A percentile compares a stretch with the other conserved stretches of the same genome.
Conservation (phyloP, 2,888 invertebrate species). For the Melieria crassipennis region DNA sequence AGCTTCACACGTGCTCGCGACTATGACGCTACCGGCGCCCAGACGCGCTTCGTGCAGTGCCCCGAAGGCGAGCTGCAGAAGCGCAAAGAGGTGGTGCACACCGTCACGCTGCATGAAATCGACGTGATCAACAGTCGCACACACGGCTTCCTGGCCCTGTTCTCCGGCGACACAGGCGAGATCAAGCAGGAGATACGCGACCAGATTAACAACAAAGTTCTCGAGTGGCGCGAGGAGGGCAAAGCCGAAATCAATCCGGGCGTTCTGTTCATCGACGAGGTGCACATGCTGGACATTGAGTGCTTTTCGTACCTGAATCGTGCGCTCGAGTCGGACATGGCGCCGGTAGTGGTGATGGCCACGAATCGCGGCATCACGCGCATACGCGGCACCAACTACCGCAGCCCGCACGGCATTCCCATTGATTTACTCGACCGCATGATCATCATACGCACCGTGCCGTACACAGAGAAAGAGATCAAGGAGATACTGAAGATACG, state of each 20-base stretch:
- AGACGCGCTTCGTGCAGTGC: conserved; percentile 94
- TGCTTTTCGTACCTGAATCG: conserved; percentile 98
- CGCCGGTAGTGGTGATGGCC: conserved; percentile 98
- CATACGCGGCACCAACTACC: conserved; percentile 93
- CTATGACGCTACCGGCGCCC: conserved; percentile 94
- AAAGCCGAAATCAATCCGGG: conserved; percentile 99
- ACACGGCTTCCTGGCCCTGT: conserved; percentile 96
- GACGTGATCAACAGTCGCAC: conserved; percentile 99
- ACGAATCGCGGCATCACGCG: conserved; percentile 96
- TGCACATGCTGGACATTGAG: conserved; percentile 99
- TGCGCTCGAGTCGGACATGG: conserved; percentile 95
- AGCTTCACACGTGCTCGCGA: conserved; percentile 96
- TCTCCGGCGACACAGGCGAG: conserved; percentile 99
- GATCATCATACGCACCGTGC: conserved; percentile 91
- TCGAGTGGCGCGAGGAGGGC: conserved; percentile 99
- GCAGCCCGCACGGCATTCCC: conserved; percentile 97
- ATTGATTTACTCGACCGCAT: conserved; percentile 94
- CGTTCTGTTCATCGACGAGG: conserved; percentile 96
- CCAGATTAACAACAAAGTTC: conserved; percentile 96
- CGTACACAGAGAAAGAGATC: conserved; percentile 89
- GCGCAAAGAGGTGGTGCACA: conserved; percentile 96
- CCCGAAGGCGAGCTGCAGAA: conserved; percentile 99
- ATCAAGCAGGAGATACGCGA: conserved; percentile 97
- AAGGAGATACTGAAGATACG: conserved; percentile 92
- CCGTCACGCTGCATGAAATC: conserved; percentile 98